A percentile compares a stretch with the other conserved stretches of the same genome.
Evolutionary conservation across 1,140 invertebrate genomes (phyloP).

Genomic region (Drosophila sulfurigaster): DNA sequence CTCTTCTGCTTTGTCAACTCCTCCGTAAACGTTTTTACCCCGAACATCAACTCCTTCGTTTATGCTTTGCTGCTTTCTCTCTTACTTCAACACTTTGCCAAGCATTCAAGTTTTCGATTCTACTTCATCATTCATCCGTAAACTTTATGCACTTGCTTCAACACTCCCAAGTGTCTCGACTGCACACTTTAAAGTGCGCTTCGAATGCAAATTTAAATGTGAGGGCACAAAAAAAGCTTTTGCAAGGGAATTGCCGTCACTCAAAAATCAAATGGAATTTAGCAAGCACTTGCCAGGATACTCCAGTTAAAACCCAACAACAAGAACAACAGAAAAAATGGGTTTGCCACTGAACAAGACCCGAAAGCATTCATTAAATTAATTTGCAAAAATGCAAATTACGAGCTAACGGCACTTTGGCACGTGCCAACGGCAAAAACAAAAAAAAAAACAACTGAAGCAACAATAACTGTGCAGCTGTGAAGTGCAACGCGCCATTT

Average conservation of each 20-base stretch:
- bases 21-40: not conserved
- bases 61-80: too few species aligned
- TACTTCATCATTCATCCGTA: not conserved
- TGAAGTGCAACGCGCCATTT: constrained; percentile 53
- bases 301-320: not conserved
- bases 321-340: constrained; percentile 5
- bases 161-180: not conserved
- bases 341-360: constrained; percentile 67
- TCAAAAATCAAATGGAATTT: constrained; percentile 63
- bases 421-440: constrained; percentile 63
- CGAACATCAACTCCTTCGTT: too few species aligned
- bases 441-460: not conserved
- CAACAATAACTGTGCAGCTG: constrained; percentile 31
- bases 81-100: not conserved
- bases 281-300: constrained; percentile 36
- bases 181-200: not conserved
- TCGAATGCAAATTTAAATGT: constrained; percentile 1
- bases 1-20: not conserved
- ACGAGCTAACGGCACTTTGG: constrained; percentile 75
- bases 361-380: constrained; percentile 80
- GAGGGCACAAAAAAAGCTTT: constrained; percentile 1
- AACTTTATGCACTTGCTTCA: not conserved
- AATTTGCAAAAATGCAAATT: constrained; percentile 83
- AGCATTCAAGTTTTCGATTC: not conserved
- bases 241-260: constrained; percentile 37